Percentiles rank a stretch among this genome's conserved stretches.
Evolutionary conservation across 1,140 invertebrate genomes (phyloP).

Genomic region (Latrodectus geometricus): DNA sequence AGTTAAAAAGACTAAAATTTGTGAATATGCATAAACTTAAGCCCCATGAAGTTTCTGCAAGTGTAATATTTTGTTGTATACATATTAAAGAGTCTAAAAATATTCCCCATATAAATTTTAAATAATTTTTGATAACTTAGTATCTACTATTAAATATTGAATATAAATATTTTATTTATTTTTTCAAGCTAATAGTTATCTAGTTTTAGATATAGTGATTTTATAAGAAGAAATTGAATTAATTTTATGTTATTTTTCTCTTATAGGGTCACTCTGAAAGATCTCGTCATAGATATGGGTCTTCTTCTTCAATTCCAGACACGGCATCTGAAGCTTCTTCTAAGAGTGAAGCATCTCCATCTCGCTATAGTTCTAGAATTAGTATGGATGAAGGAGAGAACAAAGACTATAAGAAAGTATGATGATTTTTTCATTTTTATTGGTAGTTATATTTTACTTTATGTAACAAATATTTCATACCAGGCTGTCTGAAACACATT

Average conservation of each 20-base stretch:
- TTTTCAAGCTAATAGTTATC: neutral
- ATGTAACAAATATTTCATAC: too few relatives aligned
- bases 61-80: too few relatives aligned
- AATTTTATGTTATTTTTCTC: slow-evolving; percentile 1
- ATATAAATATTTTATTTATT: neutral
- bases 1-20: too few relatives aligned
- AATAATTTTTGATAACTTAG: too few relatives aligned
- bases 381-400: slow-evolving; percentile 45
- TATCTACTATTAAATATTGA: too few relatives aligned
- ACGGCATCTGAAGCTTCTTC: slow-evolving; percentile 42
- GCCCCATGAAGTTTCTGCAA: too few relatives aligned
- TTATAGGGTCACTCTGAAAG: slow-evolving; percentile 37
- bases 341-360: slow-evolving; percentile 36
- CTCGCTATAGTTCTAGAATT: slow-evolving; percentile 30
- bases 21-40: too few relatives aligned
- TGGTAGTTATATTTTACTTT: too few relatives aligned
- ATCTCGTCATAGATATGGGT: slow-evolving; percentile 52
- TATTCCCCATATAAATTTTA: too few relatives aligned
- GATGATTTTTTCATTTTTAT: neutral
- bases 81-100: too few relatives aligned
- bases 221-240: neutral
- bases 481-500: too few relatives aligned
- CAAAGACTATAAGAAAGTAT: slow-evolving; percentile 58
- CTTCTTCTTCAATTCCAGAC: slow-evolving; percentile 51
- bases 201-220: neutral